A percentile compares a stretch with the other conserved stretches of the same genome.
phyloP scores from a whole-genome alignment of 1,140 invertebrate genomes.

The Diuraphis noxia region DNA sequence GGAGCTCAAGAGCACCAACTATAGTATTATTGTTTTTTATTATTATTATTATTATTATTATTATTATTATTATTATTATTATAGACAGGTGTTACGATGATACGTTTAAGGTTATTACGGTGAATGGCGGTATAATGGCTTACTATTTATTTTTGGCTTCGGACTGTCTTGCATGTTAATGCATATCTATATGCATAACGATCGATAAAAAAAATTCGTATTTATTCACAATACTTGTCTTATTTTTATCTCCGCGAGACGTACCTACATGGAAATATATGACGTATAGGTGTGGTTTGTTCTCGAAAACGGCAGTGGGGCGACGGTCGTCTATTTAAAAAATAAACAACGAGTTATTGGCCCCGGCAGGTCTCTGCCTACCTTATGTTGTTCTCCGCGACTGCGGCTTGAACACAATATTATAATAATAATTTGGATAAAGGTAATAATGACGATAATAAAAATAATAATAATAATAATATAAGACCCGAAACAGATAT shows the following conservation, averaged over 20 bases:
- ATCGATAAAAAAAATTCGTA: background rate
- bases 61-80: too few species aligned
- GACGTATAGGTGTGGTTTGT: constrained; percentile 6
- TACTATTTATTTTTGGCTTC: background rate
- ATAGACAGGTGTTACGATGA: background rate
- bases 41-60: too few species aligned
- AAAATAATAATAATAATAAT: constrained; percentile 18
- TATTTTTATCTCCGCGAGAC: background rate
- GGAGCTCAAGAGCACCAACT: background rate
- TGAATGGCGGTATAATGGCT: background rate
- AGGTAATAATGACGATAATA: constrained; percentile 35
- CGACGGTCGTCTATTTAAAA: background rate
- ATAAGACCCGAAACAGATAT: background rate
- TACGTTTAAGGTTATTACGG: background rate
- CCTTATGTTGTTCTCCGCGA: background rate
- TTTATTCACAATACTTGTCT: background rate
- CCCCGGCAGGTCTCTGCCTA: constrained; percentile 44
- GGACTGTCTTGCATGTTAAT: background rate
- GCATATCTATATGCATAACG: background rate
- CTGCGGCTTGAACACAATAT: background rate
- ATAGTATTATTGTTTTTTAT: background rate
- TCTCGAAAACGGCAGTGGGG: background rate
- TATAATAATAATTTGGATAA: constrained; percentile 45
- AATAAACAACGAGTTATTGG: constrained; percentile 52
- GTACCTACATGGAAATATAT: too few species aligned